Conservation (phyloP, 1,140 invertebrate species). For the Drosophila orena region DNA sequence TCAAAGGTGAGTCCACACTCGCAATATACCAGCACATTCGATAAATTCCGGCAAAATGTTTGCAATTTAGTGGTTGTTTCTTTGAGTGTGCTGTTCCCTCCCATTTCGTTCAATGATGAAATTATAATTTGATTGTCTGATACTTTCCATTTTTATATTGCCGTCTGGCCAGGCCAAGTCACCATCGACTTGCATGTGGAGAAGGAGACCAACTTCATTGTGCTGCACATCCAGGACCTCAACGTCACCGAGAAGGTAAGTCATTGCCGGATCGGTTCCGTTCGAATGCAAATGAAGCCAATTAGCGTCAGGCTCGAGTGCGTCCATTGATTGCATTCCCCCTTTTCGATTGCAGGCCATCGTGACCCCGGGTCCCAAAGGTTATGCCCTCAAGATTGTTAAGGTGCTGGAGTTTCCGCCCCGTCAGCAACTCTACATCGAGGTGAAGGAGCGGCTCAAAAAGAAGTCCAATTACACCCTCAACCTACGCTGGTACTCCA, state of each 20-base stretch:
- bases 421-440: constrained; percentile 94
- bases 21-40: neutral
- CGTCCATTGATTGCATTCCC: constrained; percentile 48
- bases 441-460: constrained; percentile 92
- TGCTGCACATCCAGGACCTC: constrained; percentile 95
- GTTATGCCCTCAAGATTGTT: constrained; percentile 89
- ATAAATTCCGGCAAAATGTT: too few species aligned
- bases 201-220: constrained; percentile 94
- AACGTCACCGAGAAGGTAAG: constrained; percentile 93
- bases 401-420: constrained; percentile 92
- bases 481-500: constrained; percentile 93
- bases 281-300: constrained; percentile 37
- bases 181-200: constrained; percentile 93
- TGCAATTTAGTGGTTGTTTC: too few species aligned
- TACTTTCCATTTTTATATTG: constrained; percentile 20
- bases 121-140: constrained; percentile 52
- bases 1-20: constrained; percentile 88
- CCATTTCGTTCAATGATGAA: constrained; percentile 14
- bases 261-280: constrained; percentile 3
- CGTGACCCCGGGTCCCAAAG: constrained; percentile 88
- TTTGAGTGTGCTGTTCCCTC: too few species aligned
- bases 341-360: constrained; percentile 86
- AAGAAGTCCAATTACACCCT: constrained; percentile 93
- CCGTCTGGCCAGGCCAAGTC: constrained; percentile 89
- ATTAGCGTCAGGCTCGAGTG: constrained; percentile 39